Evolutionary conservation across 2,888 invertebrate species (phyloP).

Genomic region (Exephanes ischioxanthus): DNA sequence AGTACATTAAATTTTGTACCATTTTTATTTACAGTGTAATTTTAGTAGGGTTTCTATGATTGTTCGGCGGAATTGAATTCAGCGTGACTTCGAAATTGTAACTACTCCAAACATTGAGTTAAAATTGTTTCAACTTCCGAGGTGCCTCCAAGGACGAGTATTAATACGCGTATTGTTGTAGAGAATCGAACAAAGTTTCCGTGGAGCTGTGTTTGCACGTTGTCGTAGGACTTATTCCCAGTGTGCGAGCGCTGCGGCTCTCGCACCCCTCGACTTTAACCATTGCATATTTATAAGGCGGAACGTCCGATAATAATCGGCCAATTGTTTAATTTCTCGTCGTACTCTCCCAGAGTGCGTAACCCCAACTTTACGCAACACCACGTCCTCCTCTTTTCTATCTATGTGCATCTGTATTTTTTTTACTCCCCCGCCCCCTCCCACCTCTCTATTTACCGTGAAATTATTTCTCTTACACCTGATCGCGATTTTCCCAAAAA

Average conservation of each 20-base stretch:
- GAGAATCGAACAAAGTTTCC: constrained; percentile 32
- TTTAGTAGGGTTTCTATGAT: too few species aligned
- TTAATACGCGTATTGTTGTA: background rate
- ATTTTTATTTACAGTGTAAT: background rate
- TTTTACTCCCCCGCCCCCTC: too few species aligned
- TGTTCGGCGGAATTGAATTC: background rate
- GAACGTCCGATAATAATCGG: constrained; percentile 76
- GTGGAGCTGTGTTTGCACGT: constrained; percentile 10
- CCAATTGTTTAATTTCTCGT: too few species aligned
- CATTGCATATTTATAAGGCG: constrained; percentile 76
- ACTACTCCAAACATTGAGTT: background rate
- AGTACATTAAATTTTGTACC: too few species aligned
- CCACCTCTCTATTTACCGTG: too few species aligned
- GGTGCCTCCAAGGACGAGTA: background rate
- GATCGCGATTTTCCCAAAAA: too few species aligned
- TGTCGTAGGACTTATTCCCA: constrained; percentile 41
- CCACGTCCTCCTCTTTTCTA: too few species aligned
- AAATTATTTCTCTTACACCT: too few species aligned
- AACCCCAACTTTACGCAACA: too few species aligned
- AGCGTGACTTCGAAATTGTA: background rate
- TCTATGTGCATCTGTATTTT: too few species aligned
- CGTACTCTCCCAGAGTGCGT: too few species aligned
- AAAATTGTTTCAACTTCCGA: background rate
- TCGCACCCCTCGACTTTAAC: background rate
- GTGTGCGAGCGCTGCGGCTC: constrained; percentile 5